These are phyloP conservation scores for Beroe forskalii DNA, from an alignment of 37 sponge, comb jelly and placozoan genomes.

Conservation along the genomic window DNA sequence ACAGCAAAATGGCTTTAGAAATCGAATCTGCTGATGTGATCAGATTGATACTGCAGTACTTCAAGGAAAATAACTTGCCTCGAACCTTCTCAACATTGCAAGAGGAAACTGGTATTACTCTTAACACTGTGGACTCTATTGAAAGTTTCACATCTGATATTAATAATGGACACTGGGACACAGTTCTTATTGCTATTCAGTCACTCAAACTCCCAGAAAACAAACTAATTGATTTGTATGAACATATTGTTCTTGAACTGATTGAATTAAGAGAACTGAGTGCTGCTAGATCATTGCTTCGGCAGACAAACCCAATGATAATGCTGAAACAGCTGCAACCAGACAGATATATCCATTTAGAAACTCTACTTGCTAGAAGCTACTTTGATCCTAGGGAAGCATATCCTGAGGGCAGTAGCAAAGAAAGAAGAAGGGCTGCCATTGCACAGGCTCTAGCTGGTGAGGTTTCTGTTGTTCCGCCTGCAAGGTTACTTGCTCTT, in stretches of 20 bases:
- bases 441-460: conserved; percentile 91
- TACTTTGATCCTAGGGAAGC: conserved; percentile 99
- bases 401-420: conserved; percentile 94
- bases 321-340: conserved; percentile 74
- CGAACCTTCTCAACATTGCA: conserved; percentile 85
- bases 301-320: conserved; percentile 98
- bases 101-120: conserved; percentile 72
- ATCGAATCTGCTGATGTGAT: conserved; percentile 89
- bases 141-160: conserved; percentile 97
- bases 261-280: conserved; percentile 96
- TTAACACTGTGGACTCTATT: conserved; percentile 96
- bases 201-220: conserved; percentile 94
- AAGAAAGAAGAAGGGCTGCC: conserved; percentile 88
- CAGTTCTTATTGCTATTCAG: conserved; percentile 90
- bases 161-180: conserved; percentile 98
- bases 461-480: conserved; percentile 95
- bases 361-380: conserved; percentile 86
- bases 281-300: conserved; percentile 89
- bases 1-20: conserved; percentile 80
- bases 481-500: conserved; percentile 90
- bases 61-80: conserved; percentile 93
- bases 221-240: conserved; percentile 56
- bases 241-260: conserved; percentile 91
- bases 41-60: conserved; percentile 88
- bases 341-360: conserved; percentile 85